Evolutionary conservation across 1,140 invertebrate genomes (phyloP).

Genomic region (Aphaenogaster floridana): DNA sequence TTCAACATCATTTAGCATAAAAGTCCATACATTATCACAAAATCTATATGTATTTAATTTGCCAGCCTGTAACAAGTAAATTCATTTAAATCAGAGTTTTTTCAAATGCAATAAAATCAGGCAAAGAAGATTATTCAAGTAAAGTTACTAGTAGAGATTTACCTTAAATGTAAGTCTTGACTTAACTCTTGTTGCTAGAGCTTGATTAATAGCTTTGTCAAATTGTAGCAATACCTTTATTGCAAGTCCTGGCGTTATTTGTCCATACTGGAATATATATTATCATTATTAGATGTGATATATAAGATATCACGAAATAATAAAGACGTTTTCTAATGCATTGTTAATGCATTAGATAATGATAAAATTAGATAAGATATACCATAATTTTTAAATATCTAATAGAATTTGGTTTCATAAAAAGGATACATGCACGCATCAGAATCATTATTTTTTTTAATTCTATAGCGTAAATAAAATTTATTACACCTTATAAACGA

Average conservation of each 20-base stretch:
- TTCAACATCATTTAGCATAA: slow-evolving; percentile 99
- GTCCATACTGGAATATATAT: slow-evolving; percentile 94
- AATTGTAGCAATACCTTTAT: slow-evolving; percentile 98
- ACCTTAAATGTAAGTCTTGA: slow-evolving; percentile 97
- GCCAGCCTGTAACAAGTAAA: slow-evolving; percentile 90
- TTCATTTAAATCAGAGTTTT: slow-evolving; percentile 28
- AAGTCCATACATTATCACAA: slow-evolving; percentile 99
- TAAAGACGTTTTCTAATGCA: not conserved
- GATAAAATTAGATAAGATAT: not conserved
- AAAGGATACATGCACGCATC: not conserved
- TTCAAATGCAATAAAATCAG: not conserved
- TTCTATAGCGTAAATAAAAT: not conserved
- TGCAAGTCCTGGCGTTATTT: slow-evolving; percentile 97
- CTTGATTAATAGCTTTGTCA: slow-evolving; percentile 98
- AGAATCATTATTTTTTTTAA: not conserved
- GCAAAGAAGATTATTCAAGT: slow-evolving; percentile 3
- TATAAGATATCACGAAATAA: not conserved
- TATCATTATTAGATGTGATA: slow-evolving; percentile 62
- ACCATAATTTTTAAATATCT: not conserved
- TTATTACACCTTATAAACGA: not conserved
- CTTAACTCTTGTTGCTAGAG: slow-evolving; percentile 96
- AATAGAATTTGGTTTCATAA: not conserved
- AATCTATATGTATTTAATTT: slow-evolving; percentile 99
- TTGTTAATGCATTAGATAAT: not conserved
- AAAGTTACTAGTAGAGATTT: slow-evolving; percentile 54